Evolutionary conservation across 2,797 vertebrate genomes (phyloP), one percentile per base, ranked within the genome.

Genomic region (Rhabdophis nuchalis): DNA sequence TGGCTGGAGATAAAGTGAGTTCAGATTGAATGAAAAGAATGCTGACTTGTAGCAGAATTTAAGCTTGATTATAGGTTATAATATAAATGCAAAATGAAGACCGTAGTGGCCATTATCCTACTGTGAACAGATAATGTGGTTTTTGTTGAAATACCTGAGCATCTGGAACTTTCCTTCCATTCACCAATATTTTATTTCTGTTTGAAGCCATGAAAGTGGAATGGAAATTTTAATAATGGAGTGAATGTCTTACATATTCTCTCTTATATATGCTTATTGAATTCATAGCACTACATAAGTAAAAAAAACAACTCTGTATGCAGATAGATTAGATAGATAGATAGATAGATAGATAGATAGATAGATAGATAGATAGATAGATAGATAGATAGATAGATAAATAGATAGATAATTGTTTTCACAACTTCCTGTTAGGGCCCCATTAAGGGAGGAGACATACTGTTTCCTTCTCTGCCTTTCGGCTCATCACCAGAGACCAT

Each of bases 1-100:
- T 99, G 95, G 99, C 99, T 4, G 99, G 99, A 92, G 99, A 99
- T 95, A 99, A 99, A 99, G 99, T 99, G 58, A 94, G 97, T 94
- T 85, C 86, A 90, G 68, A 61, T 4, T 90, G 52, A 60, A 54
- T 61, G 57, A 16, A 18, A 32, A 50, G 5, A 27, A 56, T 56
- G 27, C 16, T 87, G 53, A 14, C 41, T 82, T 85, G 13, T 53
- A 53, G 82, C 20, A 88, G 60, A 57, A 29, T 53, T 8, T 18
- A 61, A 32, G 5, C 0, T 89, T 85, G 54, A 53, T 92, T 89
- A 56, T 53, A 58, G 58, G 41, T 32, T 92, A 29, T 52, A 86
- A 86, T 27, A 72, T 12, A 36, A 9, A 25, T 56, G 27, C 1
- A 85, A 23, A 77, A 88, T 5, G 32, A 50, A 88, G 41, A 27